Evolutionary conservation across 2,113 vertebrate species (phyloP).

Genomic region (Aldabrachelys gigantea): DNA sequence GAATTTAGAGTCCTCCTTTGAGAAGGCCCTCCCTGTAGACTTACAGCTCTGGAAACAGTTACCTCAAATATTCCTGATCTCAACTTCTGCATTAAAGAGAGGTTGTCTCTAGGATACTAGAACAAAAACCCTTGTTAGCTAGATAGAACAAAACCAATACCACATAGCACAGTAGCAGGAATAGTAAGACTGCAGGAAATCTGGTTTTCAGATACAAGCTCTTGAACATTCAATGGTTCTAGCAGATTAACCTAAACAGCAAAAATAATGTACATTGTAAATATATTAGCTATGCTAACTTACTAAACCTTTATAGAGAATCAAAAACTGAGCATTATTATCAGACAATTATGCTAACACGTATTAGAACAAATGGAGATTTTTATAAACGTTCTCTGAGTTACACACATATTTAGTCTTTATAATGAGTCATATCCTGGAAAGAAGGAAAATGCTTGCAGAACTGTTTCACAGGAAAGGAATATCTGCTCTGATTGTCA

Average conservation of each 20-base stretch:
- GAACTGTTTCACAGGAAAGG: not conserved
- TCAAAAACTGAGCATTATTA: not conserved
- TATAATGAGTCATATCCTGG: not conserved
- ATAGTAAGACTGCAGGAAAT: not conserved
- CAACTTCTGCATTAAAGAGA: not conserved
- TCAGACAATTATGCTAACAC: not conserved
- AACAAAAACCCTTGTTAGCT: conserved; percentile 19
- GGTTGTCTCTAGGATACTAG: not conserved
- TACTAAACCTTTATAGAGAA: not conserved
- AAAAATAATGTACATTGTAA: not conserved
- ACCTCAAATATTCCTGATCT: not conserved
- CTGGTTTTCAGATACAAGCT: not conserved
- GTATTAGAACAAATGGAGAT: not conserved
- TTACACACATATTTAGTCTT: not conserved
- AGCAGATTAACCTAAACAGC: not conserved
- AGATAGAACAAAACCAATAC: conserved; percentile 1
- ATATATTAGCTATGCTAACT: not conserved
- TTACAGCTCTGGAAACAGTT: not conserved
- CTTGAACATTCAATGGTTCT: not conserved
- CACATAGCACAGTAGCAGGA: conserved; percentile 11
- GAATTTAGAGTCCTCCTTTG: not conserved
- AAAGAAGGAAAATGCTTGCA: not conserved
- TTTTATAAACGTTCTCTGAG: not conserved
- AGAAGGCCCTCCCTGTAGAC: not conserved
- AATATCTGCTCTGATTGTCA: not conserved